phyloP scores from a whole-genome alignment of 2,113 vertebrate genomes.

The Hippocampus guttulatus region DNA sequence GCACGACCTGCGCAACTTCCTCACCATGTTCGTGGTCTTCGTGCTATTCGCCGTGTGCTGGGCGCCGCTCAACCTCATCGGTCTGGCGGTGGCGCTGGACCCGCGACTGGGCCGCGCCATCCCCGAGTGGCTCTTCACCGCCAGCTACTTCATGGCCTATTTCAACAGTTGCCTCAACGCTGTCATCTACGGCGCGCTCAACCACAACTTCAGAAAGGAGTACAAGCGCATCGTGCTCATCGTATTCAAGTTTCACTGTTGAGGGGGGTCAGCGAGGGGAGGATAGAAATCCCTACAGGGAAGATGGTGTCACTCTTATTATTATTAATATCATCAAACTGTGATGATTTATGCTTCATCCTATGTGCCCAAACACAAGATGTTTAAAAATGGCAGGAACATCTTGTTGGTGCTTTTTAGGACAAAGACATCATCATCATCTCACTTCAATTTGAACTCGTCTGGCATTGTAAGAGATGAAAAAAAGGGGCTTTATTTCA shows the following conservation, averaged over 20 bases:
- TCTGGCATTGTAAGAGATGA: background rate
- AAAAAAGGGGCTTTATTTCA: background rate
- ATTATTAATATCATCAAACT: background rate
- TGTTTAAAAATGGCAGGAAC: background rate
- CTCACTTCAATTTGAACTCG: background rate
- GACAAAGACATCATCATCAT: background rate
- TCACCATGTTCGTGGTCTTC: conserved; percentile 82
- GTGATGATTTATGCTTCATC: background rate
- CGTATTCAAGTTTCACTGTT: conserved; percentile 72
- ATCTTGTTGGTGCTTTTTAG: background rate
- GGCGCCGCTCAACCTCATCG: conserved; percentile 80
- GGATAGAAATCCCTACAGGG: background rate
- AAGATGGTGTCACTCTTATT: background rate
- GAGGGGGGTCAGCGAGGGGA: conserved; percentile 3
- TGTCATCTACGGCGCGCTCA: conserved; percentile 77
- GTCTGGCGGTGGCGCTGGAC: conserved; percentile 74
- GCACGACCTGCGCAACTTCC: conserved; percentile 78
- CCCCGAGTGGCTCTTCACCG: conserved; percentile 77
- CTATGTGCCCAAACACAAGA: background rate
- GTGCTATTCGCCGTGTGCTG: conserved; percentile 82
- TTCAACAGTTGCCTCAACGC: conserved; percentile 84
- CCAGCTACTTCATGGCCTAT: conserved; percentile 83
- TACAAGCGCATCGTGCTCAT: conserved; percentile 77
- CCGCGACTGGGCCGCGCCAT: conserved; percentile 67
- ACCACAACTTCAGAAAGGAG: conserved; percentile 80